These are phyloP conservation scores for Chloromyia formosa DNA, from an alignment of 2,888 invertebrate genomes.

Conservation along the genomic window DNA sequence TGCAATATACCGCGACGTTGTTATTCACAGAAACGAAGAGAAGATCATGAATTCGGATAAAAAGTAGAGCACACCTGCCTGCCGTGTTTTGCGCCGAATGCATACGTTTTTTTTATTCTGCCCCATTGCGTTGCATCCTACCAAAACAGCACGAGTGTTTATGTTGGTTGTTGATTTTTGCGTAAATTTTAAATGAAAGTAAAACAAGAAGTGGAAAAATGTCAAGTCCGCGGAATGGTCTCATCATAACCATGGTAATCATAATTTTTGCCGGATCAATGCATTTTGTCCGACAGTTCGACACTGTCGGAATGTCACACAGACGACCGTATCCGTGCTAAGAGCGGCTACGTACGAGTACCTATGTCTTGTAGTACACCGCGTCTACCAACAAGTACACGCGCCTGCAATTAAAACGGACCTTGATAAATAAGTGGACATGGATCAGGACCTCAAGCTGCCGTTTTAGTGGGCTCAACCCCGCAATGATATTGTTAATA, in stretches of 20 bases:
- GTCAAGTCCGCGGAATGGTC: constrained; percentile 18
- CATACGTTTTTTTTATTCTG: not conserved
- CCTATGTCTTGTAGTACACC: not conserved
- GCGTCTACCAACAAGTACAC: constrained; percentile 26
- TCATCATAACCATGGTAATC: constrained; percentile 39
- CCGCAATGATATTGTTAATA: not conserved
- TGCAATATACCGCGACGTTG: no score
- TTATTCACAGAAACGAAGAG: not conserved
- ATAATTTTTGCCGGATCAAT: constrained; percentile 30
- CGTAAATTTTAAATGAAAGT: constrained; percentile 36
- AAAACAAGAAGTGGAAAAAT: constrained; percentile 34
- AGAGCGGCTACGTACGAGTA: not conserved
- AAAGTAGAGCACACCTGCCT: constrained; percentile 50
- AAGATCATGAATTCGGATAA: constrained; percentile 46
- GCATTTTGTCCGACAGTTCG: not conserved
- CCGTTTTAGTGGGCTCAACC: constrained; percentile 30
- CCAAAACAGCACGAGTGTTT: constrained; percentile 8
- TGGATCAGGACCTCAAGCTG: not conserved
- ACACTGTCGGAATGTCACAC: constrained; percentile 15
- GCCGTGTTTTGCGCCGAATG: constrained; percentile 41
- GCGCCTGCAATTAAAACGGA: constrained; percentile 44
- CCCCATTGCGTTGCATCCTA: not conserved
- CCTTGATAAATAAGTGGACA: not conserved
- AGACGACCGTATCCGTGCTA: no score
- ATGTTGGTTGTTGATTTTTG: constrained; percentile 17